Conservation (phyloP, 2,888 invertebrate genomes). For the Crossocerus cetratus region DNA sequence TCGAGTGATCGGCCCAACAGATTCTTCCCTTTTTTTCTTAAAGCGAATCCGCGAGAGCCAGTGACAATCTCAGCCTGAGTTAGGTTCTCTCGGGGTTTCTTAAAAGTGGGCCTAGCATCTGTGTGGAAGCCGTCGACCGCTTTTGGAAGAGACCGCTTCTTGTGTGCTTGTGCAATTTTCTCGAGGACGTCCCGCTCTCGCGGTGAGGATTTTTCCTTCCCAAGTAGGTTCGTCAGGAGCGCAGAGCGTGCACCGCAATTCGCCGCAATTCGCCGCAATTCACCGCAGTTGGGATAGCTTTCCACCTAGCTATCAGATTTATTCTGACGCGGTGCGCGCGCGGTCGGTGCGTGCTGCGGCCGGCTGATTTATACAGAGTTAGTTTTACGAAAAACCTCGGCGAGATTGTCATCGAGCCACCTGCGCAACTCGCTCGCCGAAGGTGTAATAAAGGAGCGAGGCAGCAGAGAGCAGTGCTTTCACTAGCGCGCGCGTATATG, state of each 20-base stretch:
- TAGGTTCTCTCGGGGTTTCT: too few species aligned
- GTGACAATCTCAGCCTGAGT: too few species aligned
- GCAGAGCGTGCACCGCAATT: too few species aligned
- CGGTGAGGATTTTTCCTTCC: slow-evolving; percentile 21
- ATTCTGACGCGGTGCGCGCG: neutral
- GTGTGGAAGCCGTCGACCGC: too few species aligned
- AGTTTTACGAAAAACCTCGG: slow-evolving; percentile 5
- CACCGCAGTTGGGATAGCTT: slow-evolving; percentile 15
- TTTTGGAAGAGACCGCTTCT: too few species aligned
- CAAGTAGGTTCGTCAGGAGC: neutral
- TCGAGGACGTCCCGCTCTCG: neutral
- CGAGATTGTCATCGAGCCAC: slow-evolving; percentile 10
- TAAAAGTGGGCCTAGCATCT: too few species aligned
- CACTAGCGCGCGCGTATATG: neutral
- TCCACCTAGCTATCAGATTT: slow-evolving; percentile 25
- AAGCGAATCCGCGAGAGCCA: too few species aligned
- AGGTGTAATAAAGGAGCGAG: slow-evolving; percentile 5
- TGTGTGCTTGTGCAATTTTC: too few species aligned
- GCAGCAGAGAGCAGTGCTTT: neutral
- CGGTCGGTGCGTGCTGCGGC: neutral
- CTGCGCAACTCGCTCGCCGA: slow-evolving; percentile 1
- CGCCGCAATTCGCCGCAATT: neutral
- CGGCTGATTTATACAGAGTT: slow-evolving; percentile 1
- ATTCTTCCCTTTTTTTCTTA: too few species aligned
- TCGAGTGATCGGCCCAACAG: too few species aligned